Evolutionary conservation across 2,888 invertebrate genomes (phyloP).

Genomic region (Phortica okadai): DNA sequence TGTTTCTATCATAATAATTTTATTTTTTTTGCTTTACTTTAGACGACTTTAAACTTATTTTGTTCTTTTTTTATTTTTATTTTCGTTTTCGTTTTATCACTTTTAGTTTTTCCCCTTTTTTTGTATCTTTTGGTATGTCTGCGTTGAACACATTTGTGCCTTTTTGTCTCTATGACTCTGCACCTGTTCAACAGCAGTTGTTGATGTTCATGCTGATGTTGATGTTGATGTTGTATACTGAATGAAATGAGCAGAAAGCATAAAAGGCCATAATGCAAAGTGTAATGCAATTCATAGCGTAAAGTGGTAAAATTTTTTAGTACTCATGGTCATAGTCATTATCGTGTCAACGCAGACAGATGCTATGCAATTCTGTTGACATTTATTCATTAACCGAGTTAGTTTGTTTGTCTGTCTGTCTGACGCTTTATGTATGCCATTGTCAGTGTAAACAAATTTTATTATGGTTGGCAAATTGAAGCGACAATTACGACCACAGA

Average conservation of each 20-base stretch:
- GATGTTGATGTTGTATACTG: neutral
- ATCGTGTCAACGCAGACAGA: neutral
- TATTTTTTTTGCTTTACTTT: neutral
- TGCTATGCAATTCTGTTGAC: neutral
- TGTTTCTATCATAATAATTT: neutral
- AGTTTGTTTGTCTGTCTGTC: neutral
- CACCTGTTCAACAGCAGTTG: neutral
- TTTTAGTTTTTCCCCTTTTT: neutral
- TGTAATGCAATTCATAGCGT: neutral
- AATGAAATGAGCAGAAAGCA: neutral
- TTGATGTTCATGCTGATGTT: neutral
- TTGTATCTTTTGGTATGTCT: too few relatives aligned
- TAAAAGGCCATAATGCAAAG: neutral
- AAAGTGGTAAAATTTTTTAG: neutral
- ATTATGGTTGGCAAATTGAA: too few relatives aligned
- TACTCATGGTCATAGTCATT: neutral
- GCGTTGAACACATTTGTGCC: neutral
- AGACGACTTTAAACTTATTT: too few relatives aligned
- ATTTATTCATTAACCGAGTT: constrained; percentile 13
- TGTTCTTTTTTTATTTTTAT: too few relatives aligned
- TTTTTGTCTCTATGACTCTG: neutral
- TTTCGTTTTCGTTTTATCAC: neutral
- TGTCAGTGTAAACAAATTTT: neutral
- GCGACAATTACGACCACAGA: too few relatives aligned
- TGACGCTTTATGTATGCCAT: neutral